Evolutionary conservation across 2,797 vertebrate species (phyloP).

Genomic region (Eulemur mongoz): DNA sequence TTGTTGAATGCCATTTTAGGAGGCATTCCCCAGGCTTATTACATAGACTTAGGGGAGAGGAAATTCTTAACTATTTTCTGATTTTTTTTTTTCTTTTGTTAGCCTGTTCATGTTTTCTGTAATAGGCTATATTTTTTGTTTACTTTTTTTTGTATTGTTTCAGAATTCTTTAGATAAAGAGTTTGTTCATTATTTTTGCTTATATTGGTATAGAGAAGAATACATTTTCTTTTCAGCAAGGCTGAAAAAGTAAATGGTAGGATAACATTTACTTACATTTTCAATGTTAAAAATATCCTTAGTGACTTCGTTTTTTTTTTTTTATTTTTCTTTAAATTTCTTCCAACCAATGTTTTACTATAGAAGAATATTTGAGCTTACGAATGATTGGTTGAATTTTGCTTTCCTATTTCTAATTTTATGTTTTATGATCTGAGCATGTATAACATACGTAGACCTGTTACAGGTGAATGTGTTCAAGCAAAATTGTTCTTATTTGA

Average conservation of each 20-base stretch:
- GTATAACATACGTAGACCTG: neutral
- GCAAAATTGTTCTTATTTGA: neutral
- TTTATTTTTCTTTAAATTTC: neutral
- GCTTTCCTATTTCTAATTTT: neutral
- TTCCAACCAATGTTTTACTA: neutral
- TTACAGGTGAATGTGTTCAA: neutral
- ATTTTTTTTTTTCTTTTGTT: neutral
- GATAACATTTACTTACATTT: neutral
- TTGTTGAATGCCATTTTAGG: neutral
- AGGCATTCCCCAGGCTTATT: constrained; percentile 36
- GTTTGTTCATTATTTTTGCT: neutral
- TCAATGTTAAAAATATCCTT: neutral
- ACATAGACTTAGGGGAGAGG: neutral
- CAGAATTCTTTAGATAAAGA: neutral
- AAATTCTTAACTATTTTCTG: constrained; percentile 17
- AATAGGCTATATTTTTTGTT: neutral
- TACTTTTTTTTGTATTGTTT: constrained; percentile 33
- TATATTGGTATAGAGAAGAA: neutral
- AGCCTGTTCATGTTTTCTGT: neutral
- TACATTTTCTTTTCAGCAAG: neutral
- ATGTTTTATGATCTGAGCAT: neutral
- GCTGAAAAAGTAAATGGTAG: neutral
- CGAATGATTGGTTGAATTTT: neutral
- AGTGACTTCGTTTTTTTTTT: neutral
- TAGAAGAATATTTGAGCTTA: neutral